These are phyloP conservation scores for Taenaris catops DNA, from an alignment of 2,888 invertebrate genomes.

Conservation along the genomic window DNA sequence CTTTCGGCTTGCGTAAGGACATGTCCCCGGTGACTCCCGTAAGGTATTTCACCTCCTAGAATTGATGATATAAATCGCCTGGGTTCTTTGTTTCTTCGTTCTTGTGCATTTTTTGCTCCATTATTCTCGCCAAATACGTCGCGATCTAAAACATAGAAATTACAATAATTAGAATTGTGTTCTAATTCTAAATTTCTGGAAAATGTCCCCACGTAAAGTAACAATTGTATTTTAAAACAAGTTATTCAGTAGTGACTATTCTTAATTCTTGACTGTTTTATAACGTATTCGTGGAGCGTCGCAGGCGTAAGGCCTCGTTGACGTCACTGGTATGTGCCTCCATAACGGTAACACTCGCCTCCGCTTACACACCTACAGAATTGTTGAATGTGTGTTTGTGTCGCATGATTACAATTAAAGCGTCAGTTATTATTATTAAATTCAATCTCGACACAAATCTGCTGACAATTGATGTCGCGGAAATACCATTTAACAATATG, in stretches of 20 bases:
- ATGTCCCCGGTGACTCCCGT: slow-evolving; percentile 87
- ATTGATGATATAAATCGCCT: slow-evolving; percentile 89
- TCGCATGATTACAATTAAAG: slow-evolving; percentile 58
- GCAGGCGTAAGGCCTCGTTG: slow-evolving; percentile 68
- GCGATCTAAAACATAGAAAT: slow-evolving; percentile 62
- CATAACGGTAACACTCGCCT: slow-evolving; percentile 77
- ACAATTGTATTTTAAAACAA: slow-evolving; percentile 15
- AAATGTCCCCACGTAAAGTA: no score
- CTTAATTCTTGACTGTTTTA: slow-evolving; percentile 51
- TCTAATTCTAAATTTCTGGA: no score
- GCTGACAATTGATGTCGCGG: slow-evolving; percentile 31
- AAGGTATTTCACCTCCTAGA: slow-evolving; percentile 89
- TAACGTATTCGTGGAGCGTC: slow-evolving; percentile 68
- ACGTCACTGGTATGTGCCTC: slow-evolving; percentile 78
- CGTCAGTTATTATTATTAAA: slow-evolving; percentile 50
- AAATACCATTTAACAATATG: slow-evolving; percentile 32
- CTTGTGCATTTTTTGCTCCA: slow-evolving; percentile 41
- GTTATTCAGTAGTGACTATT: slow-evolving; percentile 39
- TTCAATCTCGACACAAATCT: slow-evolving; percentile 64
- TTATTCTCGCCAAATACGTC: slow-evolving; percentile 72
- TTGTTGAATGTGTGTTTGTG: slow-evolving; percentile 28
- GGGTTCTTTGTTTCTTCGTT: slow-evolving; percentile 68
- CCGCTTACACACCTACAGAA: slow-evolving; percentile 47
- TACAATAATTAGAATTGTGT: no score
- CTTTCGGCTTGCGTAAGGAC: slow-evolving; percentile 90